A percentile compares a stretch with the other conserved stretches of the same genome.
phyloP scores from a whole-genome alignment of 2,113 vertebrate genomes.

The Falco punctatus region DNA sequence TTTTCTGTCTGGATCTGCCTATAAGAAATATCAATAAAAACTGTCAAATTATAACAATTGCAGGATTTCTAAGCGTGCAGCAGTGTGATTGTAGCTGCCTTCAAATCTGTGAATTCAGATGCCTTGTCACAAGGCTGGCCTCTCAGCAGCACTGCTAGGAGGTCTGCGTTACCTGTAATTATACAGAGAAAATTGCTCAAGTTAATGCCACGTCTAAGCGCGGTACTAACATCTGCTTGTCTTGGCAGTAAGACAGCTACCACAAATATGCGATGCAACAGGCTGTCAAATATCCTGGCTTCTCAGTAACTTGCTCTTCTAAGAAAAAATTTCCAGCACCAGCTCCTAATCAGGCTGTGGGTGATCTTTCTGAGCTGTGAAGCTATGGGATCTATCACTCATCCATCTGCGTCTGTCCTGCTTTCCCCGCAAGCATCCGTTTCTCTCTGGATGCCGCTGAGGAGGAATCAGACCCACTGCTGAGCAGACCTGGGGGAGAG shows the following conservation, averaged over 20 bases:
- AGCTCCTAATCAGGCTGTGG: slow-evolving; percentile 11
- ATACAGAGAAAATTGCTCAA: not conserved
- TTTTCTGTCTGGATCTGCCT: not conserved
- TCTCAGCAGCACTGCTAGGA: not conserved
- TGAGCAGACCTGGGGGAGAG: not conserved
- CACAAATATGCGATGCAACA: not conserved
- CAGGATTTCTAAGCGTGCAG: not conserved
- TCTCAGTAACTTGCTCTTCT: not conserved
- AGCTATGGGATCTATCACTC: not conserved
- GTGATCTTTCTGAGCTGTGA: not conserved
- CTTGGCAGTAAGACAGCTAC: not conserved
- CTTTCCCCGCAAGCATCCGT: not conserved
- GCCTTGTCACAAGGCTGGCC: not conserved
- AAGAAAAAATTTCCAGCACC: not conserved
- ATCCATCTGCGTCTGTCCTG: not conserved
- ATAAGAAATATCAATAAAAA: not conserved
- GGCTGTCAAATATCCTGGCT: slow-evolving; percentile 6
- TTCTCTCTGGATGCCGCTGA: not conserved
- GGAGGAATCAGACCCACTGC: slow-evolving; percentile 9
- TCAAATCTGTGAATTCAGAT: not conserved
- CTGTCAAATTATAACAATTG: not conserved
- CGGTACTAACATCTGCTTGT: not conserved
- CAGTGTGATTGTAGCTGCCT: not conserved
- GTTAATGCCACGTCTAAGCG: not conserved
- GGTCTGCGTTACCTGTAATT: slow-evolving; percentile 15